A percentile compares a stretch with the other conserved stretches of the same genome.
Conservation (phyloP, 2,888 invertebrate species). For the Drosophila cracens region DNA sequence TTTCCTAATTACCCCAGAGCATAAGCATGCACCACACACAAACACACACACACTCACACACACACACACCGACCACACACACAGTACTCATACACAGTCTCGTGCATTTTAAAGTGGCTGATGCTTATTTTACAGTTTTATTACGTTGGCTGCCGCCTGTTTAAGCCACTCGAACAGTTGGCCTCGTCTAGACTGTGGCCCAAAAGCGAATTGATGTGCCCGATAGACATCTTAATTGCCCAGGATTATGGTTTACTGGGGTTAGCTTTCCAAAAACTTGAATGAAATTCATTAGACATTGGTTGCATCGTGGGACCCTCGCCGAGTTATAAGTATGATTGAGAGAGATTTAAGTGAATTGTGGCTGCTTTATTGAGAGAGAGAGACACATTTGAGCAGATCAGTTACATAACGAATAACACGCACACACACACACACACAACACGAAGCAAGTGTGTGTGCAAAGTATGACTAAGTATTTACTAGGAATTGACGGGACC, state of each 20-base stretch:
- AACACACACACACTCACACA: constrained; percentile 1
- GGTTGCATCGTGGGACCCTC: not conserved
- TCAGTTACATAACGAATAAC: constrained; percentile 39
- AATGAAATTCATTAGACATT: constrained; percentile 38
- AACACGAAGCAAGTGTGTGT: constrained; percentile 21
- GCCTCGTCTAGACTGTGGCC: constrained; percentile 75
- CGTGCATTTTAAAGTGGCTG: constrained; percentile 28
- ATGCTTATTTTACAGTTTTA: constrained; percentile 47
- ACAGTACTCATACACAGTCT: not conserved
- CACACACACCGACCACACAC: constrained; percentile 1
- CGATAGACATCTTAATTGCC: constrained; percentile 75
- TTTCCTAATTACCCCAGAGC: constrained; percentile 39
- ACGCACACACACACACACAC: not conserved
- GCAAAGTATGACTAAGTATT: constrained; percentile 40
- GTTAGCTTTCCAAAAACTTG: constrained; percentile 27
- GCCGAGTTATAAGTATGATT: not conserved
- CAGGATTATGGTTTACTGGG: constrained; percentile 64
- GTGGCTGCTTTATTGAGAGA: constrained; percentile 56
- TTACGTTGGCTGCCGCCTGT: constrained; percentile 8
- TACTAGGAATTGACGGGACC: constrained; percentile 52
- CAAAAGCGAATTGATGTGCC: constrained; percentile 50
- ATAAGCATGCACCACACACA: constrained; percentile 26
- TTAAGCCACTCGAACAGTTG: constrained; percentile 41
- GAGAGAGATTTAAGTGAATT: constrained; percentile 14
- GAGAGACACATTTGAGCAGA: constrained; percentile 33